phyloP scores from a whole-genome alignment of 2,113 vertebrate genomes.

The Xiphophorus maculatus region DNA sequence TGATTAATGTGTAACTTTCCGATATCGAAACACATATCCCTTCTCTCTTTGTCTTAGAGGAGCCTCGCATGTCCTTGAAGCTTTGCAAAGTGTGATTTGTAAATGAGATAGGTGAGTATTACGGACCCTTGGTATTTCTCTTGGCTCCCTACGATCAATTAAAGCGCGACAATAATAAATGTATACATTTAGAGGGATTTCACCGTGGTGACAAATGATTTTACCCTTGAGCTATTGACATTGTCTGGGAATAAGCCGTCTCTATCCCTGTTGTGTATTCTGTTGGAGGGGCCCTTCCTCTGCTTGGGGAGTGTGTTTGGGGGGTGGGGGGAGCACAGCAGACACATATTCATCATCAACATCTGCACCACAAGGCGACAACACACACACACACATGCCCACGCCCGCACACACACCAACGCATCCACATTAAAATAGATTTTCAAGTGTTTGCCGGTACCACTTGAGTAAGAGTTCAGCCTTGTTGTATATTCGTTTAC shows the following conservation, averaged over 20 bases:
- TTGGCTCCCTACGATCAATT: constrained; percentile 78
- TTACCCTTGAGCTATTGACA: constrained; percentile 85
- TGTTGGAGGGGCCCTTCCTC: constrained; percentile 76
- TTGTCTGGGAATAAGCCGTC: constrained; percentile 80
- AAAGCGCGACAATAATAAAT: constrained; percentile 85
- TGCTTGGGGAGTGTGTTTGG: constrained; percentile 76
- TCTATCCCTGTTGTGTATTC: constrained; percentile 83
- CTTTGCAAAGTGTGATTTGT: constrained; percentile 75
- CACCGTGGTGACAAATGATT: constrained; percentile 80
- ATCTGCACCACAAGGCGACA: constrained; percentile 56
- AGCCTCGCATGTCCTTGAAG: constrained; percentile 76
- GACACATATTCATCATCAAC: constrained; percentile 75
- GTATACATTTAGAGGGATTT: constrained; percentile 83
- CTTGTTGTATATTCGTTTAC: neutral
- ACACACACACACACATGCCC: constrained; percentile 16
- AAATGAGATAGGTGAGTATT: constrained; percentile 80
- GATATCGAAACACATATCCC: constrained; percentile 47
- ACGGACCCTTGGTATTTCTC: constrained; percentile 82
- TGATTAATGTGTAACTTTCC: constrained; percentile 52
- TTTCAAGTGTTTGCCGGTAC: constrained; percentile 20
- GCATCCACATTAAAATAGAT: constrained; percentile 1
- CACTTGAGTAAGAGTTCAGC: neutral
- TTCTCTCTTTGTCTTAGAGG: constrained; percentile 54
- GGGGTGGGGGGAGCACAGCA: constrained; percentile 66
- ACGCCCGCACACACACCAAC: constrained; percentile 10